Base-by-base conservation (phyloP, 2,888 invertebrate species). In the Allygus modestus region DNA sequence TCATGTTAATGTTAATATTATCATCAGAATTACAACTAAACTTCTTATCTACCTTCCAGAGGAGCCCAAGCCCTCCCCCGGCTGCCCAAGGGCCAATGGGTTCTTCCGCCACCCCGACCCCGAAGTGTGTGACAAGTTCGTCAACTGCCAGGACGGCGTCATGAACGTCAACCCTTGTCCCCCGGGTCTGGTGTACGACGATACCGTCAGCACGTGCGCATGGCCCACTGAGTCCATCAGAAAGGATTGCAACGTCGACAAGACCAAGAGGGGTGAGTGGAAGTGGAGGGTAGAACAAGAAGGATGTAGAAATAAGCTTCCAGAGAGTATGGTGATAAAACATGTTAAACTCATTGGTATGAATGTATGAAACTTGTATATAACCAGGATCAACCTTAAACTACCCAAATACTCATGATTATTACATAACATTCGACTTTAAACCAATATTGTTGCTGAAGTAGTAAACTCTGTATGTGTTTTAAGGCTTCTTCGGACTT, bases 41-140 rank as follows among this genome's bases (percentile, higher is more conserved):
- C n/a, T n/a, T n/a, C n/a, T n/a, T n/a, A n/a, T n/a, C n/a, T n/a
- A n/a, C n/a, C n/a, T n/a, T 82, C 26, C 92, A 96, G 96, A 96
- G 93, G 94, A 95, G 86, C 93, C 96, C 0, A 93, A 95, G 87
- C 93, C 95, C 0, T 92, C 93, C 26, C 93, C 94, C 88, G 94
- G 94, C 81, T 96, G 96, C 89, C 95, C 95, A 1, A 92, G 96
- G 85, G 94, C 94, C 58, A 96, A 96, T 89, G 96, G 96, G 83
- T 95, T 94, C 90, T 96, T 94, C 92, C 93, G 93, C 77, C 95
- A 96, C 89, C 93, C 94, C 69, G 95, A 96, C 89, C 94, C 94
- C 2, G 89, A 92, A 90, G 93, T 94, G 0, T 96, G 96, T 88
- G 95, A 95, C 90, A 94, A 95, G 89, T 96, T 96, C 91, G 93